Percentiles rank a stretch among this genome's conserved stretches.
Conservation (phyloP, 2,113 vertebrate species). For the Mustela nigripes region DNA sequence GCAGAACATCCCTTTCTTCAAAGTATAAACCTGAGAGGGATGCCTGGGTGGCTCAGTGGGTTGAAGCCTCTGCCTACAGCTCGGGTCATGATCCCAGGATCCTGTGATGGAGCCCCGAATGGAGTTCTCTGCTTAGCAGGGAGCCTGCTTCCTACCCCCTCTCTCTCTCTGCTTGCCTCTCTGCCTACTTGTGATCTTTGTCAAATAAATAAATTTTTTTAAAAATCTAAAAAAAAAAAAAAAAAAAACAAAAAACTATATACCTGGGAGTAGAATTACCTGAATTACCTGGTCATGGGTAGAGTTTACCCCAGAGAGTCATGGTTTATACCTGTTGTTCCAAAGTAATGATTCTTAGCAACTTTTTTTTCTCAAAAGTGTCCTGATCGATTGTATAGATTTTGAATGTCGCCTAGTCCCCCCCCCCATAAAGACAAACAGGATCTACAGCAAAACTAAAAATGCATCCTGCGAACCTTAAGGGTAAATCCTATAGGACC, state of each 20-base stretch:
- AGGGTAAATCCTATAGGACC: not conserved
- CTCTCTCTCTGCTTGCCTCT: too few species aligned
- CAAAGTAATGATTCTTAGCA: not conserved
- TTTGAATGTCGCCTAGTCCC: not conserved
- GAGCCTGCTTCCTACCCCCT: too few species aligned
- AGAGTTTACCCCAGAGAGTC: not conserved
- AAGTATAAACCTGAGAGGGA: not conserved
- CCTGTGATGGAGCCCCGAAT: too few species aligned
- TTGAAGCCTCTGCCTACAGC: too few species aligned
- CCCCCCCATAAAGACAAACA: not conserved
- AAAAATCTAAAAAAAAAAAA: too few species aligned
- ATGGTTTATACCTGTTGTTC: too few species aligned
- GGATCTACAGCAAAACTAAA: not conserved
- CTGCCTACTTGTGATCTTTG: too few species aligned
- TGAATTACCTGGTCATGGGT: not conserved
- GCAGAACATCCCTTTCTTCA: not conserved
- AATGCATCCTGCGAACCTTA: not conserved
- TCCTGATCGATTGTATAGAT: not conserved
- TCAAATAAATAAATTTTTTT: too few species aligned
- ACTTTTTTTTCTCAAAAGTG: not conserved
- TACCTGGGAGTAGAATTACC: not conserved
- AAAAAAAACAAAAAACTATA: too few species aligned
- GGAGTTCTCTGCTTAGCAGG: too few species aligned
- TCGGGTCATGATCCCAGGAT: too few species aligned
- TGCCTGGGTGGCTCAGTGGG: too few species aligned